Base-by-base conservation (phyloP, 2,113 vertebrate species). In the Syrmaticus mikado region DNA sequence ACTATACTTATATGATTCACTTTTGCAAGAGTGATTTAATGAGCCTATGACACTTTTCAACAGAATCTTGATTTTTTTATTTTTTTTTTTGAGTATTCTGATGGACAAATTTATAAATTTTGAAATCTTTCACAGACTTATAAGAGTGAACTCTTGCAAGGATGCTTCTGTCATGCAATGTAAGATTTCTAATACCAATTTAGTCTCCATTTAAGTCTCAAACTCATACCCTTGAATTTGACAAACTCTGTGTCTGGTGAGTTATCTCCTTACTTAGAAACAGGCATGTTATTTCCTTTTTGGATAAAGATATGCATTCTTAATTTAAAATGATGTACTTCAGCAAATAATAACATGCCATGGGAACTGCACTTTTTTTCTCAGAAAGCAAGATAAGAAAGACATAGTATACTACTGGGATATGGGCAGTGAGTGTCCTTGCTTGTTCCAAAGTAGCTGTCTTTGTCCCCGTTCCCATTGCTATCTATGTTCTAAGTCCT, bases 71-170 rank as follows among this genome's bases (percentile, higher is more conserved):
- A 28, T 5, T 28, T 72, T 43, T 71, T 16, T 53, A 46, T 48
- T 48, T 46, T 21, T 10, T 45, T 74, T 27, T 7, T 27, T 85
- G 73, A 89, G 10, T 80, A 57, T 73, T 88, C 50, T 72, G n/a
- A 34, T 74, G 27, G 77, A 53, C 28, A 80, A 38, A 76, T 71
- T 87, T 77, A 88, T 13, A 52, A 52, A 75, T 74, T 74, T 38
- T 85, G 67, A 91, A 89, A 36, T 43, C 68, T 92, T 93, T 91
- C 55, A 76, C 50, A 85, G 64, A 73, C 57, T 82, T 85, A 55
- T 86, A 86, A 89, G 87, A 67, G 1, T 8, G 38, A 83, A 46
- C 55, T 66, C 28, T 73, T 94, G 64, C 34, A 85, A 73, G 62
- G 75, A 32, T 16, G 18, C 48, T 79, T 92, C 71, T 65, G 48